Base-by-base conservation (phyloP, 2,888 invertebrate species). In the Aphelenchoides bicaudatus region DNA sequence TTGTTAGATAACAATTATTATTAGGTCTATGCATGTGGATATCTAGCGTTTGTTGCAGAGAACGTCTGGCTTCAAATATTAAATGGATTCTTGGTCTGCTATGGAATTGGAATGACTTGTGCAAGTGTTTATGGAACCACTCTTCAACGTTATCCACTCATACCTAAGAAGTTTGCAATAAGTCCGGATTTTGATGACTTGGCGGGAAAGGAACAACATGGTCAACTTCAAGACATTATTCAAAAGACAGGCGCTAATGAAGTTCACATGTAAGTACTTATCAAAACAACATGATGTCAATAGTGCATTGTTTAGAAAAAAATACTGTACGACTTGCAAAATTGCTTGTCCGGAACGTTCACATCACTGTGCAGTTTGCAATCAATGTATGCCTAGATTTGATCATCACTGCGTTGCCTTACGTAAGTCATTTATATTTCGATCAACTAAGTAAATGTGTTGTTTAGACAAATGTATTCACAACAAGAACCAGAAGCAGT, bases 381-480 rank as follows among this genome's bases (percentile, higher is more conserved):
- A 51, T 38, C 2, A n/a, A n/a, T 51, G 52, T 19, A 51, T 39
- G 2, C 52, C 52, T n/a, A 21, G 52, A 13, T 34, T 51, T 13
- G 52, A 51, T 51, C 52, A 51, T 30, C 52, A 51, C 4, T 51
- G 52, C 39, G 1, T 46, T 51, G 37, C 16, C 2, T 23, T 51
- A 10, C 37, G 52, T 51, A 51, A 48, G 49, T 48, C 8, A 8
- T 5, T 5, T 6, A 5, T 48, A 5, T 5, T 19, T n/a, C 8
- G 16, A 5, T 16, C 6, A 6, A 34, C 6, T 37, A 13, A 21
- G n/a, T n/a, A n/a, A n/a, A n/a, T n/a, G n/a, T n/a, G n/a, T n/a
- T n/a, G n/a, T 51, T 6, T 39, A 51, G 52, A 51, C 4, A 31
- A 37, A 10, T 51, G 52, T 28, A 51, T 51, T 23, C 52, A 51